Base-by-base conservation (phyloP, 2,113 vertebrate genomes). In the Mesocricetus auratus region DNA sequence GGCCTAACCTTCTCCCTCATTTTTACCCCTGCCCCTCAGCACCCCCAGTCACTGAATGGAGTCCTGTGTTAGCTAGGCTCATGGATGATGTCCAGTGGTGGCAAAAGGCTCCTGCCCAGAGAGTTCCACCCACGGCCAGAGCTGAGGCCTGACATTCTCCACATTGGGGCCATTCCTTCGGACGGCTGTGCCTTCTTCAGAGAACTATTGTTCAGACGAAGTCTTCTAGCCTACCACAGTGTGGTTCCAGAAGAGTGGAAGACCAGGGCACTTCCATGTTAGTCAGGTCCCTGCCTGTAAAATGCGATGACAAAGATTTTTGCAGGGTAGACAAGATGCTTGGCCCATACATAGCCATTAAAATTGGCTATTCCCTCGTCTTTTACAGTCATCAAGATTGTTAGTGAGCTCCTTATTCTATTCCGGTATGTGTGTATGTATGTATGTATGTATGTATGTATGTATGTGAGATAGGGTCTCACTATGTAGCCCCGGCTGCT, bases 41-140 rank as follows among this genome's bases (percentile, higher is more conserved):
- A 50, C 62, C 31, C 50, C 93, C 66, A 47, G 89, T 47, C 86
- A 95, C 82, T 96, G 77, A 97, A 64, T 73, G 96, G 89, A 86
- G 82, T 45, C 81, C 58, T 74, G 39, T 96, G 91, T 92, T 56
- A 85, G 58, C 26, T n/a, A 73, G 45, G 33, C 81, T 90, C 93
- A 86, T 31, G 15, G 66, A 42, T 45, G 58, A 75, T 81, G 86
- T n/a, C 33, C 42, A 21, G 11, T 45, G 91, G 81, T 69, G 64
- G 81, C 62, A 42, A n/a, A 89, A 96, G 91, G 3, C 71, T 19
- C 75, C 60, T 75, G 68, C 19, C 79, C 53, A 87, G 91, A 94
- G 74, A 53, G 12, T 79, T 87, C 82, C n/a, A 79, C 95, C 94
- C 71, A 92, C 50, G 11, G 86, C 45, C 50, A 90, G 71, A 60